Evolutionary conservation across 2,888 invertebrate species (phyloP), one percentile per base, ranked within the genome.

Genomic region (Trichacis sp.): DNA sequence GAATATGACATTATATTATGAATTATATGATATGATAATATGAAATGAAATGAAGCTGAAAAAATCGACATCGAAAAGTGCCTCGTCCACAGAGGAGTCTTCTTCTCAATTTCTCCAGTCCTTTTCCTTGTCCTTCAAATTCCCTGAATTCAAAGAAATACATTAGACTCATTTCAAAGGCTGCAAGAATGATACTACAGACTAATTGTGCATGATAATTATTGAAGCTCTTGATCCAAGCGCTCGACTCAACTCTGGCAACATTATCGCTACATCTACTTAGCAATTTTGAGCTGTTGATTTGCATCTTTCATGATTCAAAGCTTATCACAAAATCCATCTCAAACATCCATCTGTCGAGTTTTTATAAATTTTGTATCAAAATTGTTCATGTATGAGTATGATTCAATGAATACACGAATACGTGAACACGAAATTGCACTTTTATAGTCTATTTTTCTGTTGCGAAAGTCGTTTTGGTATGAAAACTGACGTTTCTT

Each of bases 101-200:
- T 43, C 43, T 43, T 43, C 33, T n/a, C 5, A 33, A 33, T 9
- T 33, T 33, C 43, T 43, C 18, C 43, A 4, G 43, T 9, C 17
- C 2, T 43, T 19, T 17, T 43, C 20, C 19, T n/a, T n/a, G 43
- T 43, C 42, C 50, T 50, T 57, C 50, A 42, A 57, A 57, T 43
- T 57, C 20, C 24, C 8, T 24, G 24, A 24, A 24, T 24, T 24
- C 8, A 50, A 30, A 45, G 12, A 57, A 50, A 49, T 15, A 50
- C 15, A 43, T 57, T 57, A 57, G n/a, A 57, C 48, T 36, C 36
- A 17, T 11, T 43, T 43, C 8, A 17, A 1, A 42, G 42, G 18
- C 36, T 36, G 14, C 36, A 11, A 12, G 14, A 11, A 11, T 36
- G 3, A 24, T 5, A 8, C 24, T 24, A 24, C 8, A 3, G 24